phyloP scores from a whole-genome alignment of 2,113 vertebrate species.

The Caretta caretta region DNA sequence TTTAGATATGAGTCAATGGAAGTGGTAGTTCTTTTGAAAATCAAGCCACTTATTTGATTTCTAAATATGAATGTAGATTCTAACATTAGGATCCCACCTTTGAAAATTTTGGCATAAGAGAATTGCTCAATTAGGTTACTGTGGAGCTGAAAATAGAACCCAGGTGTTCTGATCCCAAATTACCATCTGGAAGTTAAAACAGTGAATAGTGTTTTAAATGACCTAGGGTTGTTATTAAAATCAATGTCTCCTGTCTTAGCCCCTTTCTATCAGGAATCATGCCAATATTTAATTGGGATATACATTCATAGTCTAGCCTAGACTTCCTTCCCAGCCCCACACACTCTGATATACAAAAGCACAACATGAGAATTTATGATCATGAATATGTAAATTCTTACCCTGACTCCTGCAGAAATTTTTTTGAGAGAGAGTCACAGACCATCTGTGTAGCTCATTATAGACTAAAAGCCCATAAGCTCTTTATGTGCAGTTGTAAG shows the following conservation, averaged over 20 bases:
- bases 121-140: not conserved
- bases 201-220: not conserved
- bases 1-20: not conserved
- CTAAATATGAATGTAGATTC: not conserved
- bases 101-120: not conserved
- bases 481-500: conserved; percentile 41
- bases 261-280: not conserved
- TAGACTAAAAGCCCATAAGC: conserved; percentile 51
- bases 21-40: not conserved
- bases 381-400: not conserved
- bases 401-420: not conserved
- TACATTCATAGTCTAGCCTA: not conserved
- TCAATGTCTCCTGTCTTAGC: not conserved
- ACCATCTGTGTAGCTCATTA: conserved; percentile 22
- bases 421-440: not conserved
- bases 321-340: rapidly evolving
- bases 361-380: not conserved
- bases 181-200: not conserved
- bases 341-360: not conserved
- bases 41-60: not conserved
- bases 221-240: not conserved
- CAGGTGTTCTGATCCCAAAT: not conserved
- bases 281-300: not conserved
- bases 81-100: not conserved
- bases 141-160: not conserved